Percentiles rank a stretch among this genome's conserved stretches.
Evolutionary conservation across 2,113 vertebrate species (phyloP).

Genomic region (Typhlomys cinereus): DNA sequence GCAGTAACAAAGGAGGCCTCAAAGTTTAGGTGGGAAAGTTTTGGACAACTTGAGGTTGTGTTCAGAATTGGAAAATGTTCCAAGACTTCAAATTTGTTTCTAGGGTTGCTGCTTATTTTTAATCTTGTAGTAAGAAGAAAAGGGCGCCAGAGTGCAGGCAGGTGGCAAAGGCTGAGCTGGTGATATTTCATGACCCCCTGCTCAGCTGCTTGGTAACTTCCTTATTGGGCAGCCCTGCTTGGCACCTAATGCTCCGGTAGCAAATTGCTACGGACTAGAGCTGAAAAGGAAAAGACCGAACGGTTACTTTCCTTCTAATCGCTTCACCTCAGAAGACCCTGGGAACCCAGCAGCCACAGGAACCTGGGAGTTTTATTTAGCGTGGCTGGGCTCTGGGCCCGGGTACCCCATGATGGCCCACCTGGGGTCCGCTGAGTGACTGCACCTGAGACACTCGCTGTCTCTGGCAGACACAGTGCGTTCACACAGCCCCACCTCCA

Average conservation of each 20-base stretch:
- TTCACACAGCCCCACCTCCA: neutral
- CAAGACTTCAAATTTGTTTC: neutral
- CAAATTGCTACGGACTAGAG: constrained; percentile 60
- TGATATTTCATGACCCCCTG: neutral
- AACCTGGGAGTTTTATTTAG: constrained; percentile 46
- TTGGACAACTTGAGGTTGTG: neutral
- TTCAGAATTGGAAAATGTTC: constrained; percentile 12
- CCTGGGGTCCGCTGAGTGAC: neutral
- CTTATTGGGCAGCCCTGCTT: constrained; percentile 5
- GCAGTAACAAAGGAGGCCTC: neutral
- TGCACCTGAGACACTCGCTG: constrained; percentile 35
- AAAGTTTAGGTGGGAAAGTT: too few species aligned
- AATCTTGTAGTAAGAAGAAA: constrained; percentile 39
- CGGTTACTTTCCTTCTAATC: constrained; percentile 67
- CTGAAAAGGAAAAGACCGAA: constrained; percentile 75
- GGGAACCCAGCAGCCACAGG: neutral
- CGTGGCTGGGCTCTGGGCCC: constrained; percentile 12
- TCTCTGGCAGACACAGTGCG: neutral
- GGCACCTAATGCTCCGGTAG: constrained; percentile 24
- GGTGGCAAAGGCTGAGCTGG: constrained; percentile 23
- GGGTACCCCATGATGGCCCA: neutral
- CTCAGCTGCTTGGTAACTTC: neutral
- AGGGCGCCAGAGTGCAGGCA: constrained; percentile 13
- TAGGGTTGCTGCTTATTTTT: neutral
- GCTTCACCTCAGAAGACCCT: constrained; percentile 63